These are phyloP conservation scores for Camponotus fellah DNA, from an alignment of 2,888 invertebrate species.

Conservation along the genomic window DNA sequence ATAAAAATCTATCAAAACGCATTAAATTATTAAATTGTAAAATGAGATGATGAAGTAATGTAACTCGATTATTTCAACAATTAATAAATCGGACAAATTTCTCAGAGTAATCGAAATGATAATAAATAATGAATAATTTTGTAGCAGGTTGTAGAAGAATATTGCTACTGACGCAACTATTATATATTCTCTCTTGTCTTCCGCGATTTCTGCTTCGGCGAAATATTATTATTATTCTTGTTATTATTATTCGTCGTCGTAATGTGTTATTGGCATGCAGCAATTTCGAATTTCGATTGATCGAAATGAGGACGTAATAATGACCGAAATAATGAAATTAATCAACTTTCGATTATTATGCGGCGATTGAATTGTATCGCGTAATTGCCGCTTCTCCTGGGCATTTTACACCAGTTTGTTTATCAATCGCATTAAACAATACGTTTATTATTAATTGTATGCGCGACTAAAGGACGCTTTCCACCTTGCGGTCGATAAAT, in stretches of 20 bases:
- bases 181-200: not conserved
- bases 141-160: not conserved
- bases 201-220: not conserved
- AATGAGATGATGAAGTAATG: not conserved
- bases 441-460: conserved; percentile 33
- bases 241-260: too few relatives aligned
- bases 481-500: conserved; percentile 17
- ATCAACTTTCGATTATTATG: conserved; percentile 38
- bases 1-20: not conserved
- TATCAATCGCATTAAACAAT: conserved; percentile 19
- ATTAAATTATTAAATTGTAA: not conserved
- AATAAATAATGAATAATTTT: not conserved
- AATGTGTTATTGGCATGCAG: not conserved
- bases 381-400: conserved; percentile 7
- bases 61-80: not conserved
- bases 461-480: conserved; percentile 9
- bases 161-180: too few relatives aligned
- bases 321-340: conserved; percentile 42
- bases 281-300: conserved; percentile 14
- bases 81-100: not conserved
- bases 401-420: conserved; percentile 23
- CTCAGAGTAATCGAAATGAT: not conserved
- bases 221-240: conserved; percentile 9
- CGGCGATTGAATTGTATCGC: conserved; percentile 25
- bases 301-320: not conserved